A percentile compares a stretch with the other conserved stretches of the same genome.
Conservation (phyloP, 2,888 invertebrate species). For the Netelia inedita region DNA sequence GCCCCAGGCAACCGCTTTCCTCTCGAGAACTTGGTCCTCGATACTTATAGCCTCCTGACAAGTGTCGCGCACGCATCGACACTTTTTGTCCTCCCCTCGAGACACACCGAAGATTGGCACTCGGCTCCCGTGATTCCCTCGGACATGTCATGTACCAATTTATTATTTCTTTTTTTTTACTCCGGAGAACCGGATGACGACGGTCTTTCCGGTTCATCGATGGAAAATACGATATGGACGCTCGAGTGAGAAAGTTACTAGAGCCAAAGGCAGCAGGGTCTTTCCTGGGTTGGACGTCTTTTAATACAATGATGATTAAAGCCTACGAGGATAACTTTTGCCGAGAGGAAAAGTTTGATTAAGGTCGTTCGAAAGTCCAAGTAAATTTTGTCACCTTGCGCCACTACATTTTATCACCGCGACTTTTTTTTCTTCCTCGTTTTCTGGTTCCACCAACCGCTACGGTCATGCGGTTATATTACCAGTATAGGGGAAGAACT, state of each 20-base stretch:
- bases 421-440: not conserved
- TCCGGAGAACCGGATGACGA: conserved; percentile 1
- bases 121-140: conserved; percentile 8
- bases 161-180: conserved; percentile 25
- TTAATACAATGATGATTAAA: conserved; percentile 79
- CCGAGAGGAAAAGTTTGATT: conserved; percentile 78
- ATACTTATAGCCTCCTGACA: conserved; percentile 19
- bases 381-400: conserved; percentile 61
- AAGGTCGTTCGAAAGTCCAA: conserved; percentile 75
- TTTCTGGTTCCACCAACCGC: not conserved
- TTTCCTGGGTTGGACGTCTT: conserved; percentile 71
- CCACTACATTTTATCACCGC: not conserved
- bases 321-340: conserved; percentile 73
- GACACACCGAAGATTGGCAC: conserved; percentile 32
- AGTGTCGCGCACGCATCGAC: not conserved
- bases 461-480: not conserved
- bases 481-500: too few relatives aligned
- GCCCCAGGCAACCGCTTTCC: not conserved
- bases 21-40: not conserved
- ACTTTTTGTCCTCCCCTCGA: conserved; percentile 1
- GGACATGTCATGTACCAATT: conserved; percentile 19
- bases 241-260: conserved; percentile 1
- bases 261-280: not conserved
- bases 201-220: not conserved
- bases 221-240: conserved; percentile 7